Conservation (phyloP, 2,888 invertebrate genomes). For the Lithophane socia region DNA sequence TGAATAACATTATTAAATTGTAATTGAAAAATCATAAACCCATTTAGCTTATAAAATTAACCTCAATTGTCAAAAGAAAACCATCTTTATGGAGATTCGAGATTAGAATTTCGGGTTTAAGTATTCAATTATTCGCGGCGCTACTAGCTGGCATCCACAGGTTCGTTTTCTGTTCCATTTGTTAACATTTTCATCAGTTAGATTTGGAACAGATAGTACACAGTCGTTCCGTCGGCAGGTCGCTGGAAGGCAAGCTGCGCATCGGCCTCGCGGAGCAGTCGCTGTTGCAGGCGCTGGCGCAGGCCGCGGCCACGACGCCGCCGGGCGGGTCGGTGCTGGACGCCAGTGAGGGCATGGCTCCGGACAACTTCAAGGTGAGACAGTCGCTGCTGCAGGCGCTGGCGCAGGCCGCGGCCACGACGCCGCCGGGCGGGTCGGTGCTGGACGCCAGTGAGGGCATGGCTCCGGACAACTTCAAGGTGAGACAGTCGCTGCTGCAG, state of each 20-base stretch:
- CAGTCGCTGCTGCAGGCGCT: conserved; percentile 98
- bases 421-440: conserved; percentile 89
- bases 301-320: conserved; percentile 95
- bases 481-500: conserved; percentile 54
- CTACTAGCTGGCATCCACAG: no score
- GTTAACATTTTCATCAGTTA: no score
- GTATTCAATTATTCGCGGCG: no score
- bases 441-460: conserved; percentile 92
- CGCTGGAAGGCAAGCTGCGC: conserved; percentile 97
- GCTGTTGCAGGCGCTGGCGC: conserved; percentile 96
- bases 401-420: conserved; percentile 95
- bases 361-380: conserved; percentile 93
- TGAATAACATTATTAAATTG: no score
- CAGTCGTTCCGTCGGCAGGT: conserved; percentile 85
- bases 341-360: conserved; percentile 90
- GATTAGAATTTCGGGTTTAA: no score
- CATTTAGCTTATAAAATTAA: no score
- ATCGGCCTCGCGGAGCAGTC: conserved; percentile 99
- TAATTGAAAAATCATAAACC: no score
- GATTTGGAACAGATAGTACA: not conserved
- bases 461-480: conserved; percentile 93
- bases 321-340: conserved; percentile 87
- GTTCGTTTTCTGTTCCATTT: no score
- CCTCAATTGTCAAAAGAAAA: no score
- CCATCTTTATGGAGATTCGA: no score